phyloP scores from a whole-genome alignment of 2,888 invertebrate species.

The Lasius platythorax region DNA sequence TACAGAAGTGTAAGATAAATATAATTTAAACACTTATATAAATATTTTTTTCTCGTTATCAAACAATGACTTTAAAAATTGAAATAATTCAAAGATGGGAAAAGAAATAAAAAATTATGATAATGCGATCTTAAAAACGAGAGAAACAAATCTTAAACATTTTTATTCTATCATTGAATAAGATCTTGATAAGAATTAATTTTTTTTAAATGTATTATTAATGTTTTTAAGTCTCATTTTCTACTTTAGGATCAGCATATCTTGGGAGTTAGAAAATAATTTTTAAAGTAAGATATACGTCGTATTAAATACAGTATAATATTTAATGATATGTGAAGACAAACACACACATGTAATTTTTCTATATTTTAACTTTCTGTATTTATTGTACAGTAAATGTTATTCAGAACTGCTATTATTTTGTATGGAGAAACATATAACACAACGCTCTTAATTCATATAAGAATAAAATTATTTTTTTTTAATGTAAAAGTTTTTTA shows the following conservation, averaged over 20 bases:
- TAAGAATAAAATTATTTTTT: neutral
- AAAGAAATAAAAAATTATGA: neutral
- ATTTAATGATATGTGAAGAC: neutral
- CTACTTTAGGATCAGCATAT: neutral
- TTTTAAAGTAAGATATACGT: neutral
- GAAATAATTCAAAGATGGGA: neutral
- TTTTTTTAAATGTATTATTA: neutral
- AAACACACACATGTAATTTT: neutral
- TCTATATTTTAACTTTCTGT: neutral
- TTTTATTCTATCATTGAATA: neutral
- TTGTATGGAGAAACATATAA: constrained; percentile 24
- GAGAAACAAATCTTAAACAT: neutral
- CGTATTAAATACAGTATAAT: neutral
- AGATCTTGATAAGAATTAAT: neutral
- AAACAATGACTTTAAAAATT: neutral
- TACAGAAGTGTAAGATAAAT: neutral
- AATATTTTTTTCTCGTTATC: neutral
- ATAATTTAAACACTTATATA: neutral
- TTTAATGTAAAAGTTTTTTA: neutral
- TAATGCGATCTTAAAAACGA: neutral
- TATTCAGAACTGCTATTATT: neutral
- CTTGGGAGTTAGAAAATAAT: neutral
- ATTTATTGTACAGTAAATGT: constrained; percentile 27
- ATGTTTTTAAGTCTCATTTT: neutral
- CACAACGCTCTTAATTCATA: neutral